Evolutionary conservation across 2,113 vertebrate genomes (phyloP).

Genomic region (Thomomys bottae): DNA sequence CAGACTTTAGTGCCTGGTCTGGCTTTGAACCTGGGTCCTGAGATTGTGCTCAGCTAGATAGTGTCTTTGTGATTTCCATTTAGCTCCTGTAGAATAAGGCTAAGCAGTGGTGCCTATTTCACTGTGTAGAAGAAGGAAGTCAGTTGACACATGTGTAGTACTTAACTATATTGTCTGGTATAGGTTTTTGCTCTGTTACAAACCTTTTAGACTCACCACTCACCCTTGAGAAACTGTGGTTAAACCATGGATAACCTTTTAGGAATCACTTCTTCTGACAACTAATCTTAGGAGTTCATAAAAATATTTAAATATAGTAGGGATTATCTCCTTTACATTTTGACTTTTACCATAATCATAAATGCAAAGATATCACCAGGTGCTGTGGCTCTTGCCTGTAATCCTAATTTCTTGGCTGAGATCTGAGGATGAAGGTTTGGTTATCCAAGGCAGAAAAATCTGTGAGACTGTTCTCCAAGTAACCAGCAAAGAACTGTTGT

Average conservation of each 20-base stretch:
- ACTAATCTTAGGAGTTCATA: slow-evolving; percentile 28
- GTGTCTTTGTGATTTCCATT: slow-evolving; percentile 40
- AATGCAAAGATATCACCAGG: not conserved
- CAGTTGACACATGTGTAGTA: slow-evolving; percentile 6
- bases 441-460: no score
- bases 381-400: no score
- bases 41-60: no score
- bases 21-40: no score
- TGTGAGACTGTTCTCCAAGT: no score
- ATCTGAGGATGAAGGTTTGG: no score
- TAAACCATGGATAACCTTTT: not conserved
- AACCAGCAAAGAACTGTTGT: no score
- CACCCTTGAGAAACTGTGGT: not conserved
- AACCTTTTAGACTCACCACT: not conserved
- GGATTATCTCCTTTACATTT: not conserved
- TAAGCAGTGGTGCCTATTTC: not conserved
- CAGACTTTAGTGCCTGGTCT: no score
- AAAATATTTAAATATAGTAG: slow-evolving; percentile 18
- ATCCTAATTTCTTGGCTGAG: no score
- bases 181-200: not conserved
- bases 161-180: not conserved
- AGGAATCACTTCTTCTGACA: not conserved
- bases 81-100: not conserved
- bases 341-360: not conserved
- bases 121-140: slow-evolving; percentile 24